Percentiles rank a stretch among this genome's conserved stretches.
Evolutionary conservation across 2,888 invertebrate genomes (phyloP).

Genomic region (Yponomeuta cagnagella): DNA sequence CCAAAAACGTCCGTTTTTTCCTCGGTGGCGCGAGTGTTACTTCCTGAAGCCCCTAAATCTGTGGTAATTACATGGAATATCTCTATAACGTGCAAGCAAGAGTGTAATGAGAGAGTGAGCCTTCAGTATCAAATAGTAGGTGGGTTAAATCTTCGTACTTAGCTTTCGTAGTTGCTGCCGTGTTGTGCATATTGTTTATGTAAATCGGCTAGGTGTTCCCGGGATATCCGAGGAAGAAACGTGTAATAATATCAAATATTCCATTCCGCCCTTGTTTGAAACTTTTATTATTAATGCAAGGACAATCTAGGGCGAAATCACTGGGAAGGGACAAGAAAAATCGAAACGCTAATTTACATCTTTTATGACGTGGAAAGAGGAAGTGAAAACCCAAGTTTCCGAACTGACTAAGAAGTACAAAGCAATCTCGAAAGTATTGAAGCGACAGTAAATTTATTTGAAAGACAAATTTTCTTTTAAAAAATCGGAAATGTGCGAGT

Average conservation of each 20-base stretch:
- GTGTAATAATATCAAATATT: constrained; percentile 2
- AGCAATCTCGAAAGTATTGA: background rate
- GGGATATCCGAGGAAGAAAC: background rate
- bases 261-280: background rate
- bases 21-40: too few relatives aligned
- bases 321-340: background rate
- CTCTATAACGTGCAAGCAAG: too few relatives aligned
- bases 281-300: background rate
- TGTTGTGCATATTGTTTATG: background rate
- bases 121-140: too few relatives aligned
- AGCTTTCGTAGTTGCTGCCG: background rate
- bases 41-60: too few relatives aligned
- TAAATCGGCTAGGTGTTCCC: background rate
- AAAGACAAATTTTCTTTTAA: background rate
- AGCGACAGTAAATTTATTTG: background rate
- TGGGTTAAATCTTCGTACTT: too few relatives aligned
- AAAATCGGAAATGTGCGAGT: too few relatives aligned
- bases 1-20: too few relatives aligned
- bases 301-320: background rate
- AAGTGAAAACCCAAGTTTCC: background rate
- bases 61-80: too few relatives aligned
- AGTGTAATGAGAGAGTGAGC: too few relatives aligned
- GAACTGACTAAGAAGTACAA: background rate
- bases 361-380: background rate
- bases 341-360: background rate